phyloP scores from a whole-genome alignment of 1,140 invertebrate genomes.

The Drosophila pallidifrons region DNA sequence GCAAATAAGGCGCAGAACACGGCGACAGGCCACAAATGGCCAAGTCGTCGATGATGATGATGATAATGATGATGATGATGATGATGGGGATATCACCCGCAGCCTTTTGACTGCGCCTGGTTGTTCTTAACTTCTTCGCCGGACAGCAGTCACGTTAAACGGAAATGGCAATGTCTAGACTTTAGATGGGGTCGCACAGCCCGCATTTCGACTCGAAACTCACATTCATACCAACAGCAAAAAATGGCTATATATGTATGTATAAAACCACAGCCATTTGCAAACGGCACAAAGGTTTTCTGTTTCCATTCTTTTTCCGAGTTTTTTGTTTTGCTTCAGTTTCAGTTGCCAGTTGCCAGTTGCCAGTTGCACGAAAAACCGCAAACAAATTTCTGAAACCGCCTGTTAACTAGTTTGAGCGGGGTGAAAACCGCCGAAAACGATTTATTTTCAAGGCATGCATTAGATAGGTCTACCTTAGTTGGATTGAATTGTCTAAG shows the following conservation, averaged over 20 bases:
- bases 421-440: slow-evolving; percentile 49
- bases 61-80: slow-evolving; percentile 53
- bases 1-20: slow-evolving; percentile 53
- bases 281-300: slow-evolving; percentile 68
- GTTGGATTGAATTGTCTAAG: not conserved
- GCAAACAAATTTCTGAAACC: slow-evolving; percentile 47
- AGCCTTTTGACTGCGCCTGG: slow-evolving; percentile 16
- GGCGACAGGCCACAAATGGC: slow-evolving; percentile 62
- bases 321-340: slow-evolving; percentile 27
- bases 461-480: slow-evolving; percentile 13
- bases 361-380: slow-evolving; percentile 28
- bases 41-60: slow-evolving; percentile 35
- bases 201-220: slow-evolving; percentile 19
- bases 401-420: slow-evolving; percentile 4
- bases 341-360: slow-evolving; percentile 1
- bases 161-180: slow-evolving; percentile 83
- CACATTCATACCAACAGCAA: slow-evolving; percentile 2
- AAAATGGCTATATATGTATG: not conserved
- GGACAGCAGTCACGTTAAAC: slow-evolving; percentile 75
- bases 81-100: slow-evolving; percentile 48
- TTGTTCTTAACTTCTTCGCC: slow-evolving; percentile 23
- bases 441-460: slow-evolving; percentile 42
- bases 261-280: slow-evolving; percentile 64
- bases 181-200: slow-evolving; percentile 44
- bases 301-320: slow-evolving; percentile 29